Conservation (phyloP, 92 coral and sea anemone species). For the Zoanthus sansibaricus region DNA sequence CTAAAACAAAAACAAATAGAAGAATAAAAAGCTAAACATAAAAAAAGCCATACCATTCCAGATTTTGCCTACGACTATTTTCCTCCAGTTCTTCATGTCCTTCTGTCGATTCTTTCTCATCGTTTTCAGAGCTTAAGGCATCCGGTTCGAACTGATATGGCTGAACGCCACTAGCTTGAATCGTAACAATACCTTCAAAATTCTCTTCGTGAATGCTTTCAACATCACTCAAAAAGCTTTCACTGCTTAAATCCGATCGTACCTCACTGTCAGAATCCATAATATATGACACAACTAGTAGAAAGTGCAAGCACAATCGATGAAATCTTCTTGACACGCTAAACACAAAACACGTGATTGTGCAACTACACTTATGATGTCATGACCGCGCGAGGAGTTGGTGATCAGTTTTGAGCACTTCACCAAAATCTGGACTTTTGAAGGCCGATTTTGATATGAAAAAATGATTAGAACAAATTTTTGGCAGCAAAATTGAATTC, state of each 20-base stretch:
- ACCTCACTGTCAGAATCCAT: slow-evolving; percentile 2
- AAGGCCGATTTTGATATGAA: too few species aligned
- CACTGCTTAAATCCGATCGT: background rate
- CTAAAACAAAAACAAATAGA: background rate
- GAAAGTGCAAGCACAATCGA: background rate
- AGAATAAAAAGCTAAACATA: background rate
- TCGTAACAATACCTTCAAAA: background rate
- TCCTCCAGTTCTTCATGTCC: background rate
- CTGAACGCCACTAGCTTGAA: background rate
- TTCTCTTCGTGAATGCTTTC: background rate
- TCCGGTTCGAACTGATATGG: slow-evolving; percentile 17
- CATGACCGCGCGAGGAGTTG: background rate
- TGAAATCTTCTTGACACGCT: background rate
- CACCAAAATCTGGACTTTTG: too few species aligned
- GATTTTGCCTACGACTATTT: background rate
- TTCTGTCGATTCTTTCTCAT: background rate
- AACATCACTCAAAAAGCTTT: background rate
- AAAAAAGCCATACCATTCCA: background rate
- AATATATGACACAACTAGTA: background rate
- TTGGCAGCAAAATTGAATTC: too few species aligned
- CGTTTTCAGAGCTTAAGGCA: background rate
- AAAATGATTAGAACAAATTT: too few species aligned
- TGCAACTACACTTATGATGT: slow-evolving; percentile 1
- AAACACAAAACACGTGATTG: background rate
- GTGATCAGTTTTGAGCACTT: too few species aligned